Base-by-base conservation (phyloP, 2,113 vertebrate genomes). In the Cololabis saira region DNA sequence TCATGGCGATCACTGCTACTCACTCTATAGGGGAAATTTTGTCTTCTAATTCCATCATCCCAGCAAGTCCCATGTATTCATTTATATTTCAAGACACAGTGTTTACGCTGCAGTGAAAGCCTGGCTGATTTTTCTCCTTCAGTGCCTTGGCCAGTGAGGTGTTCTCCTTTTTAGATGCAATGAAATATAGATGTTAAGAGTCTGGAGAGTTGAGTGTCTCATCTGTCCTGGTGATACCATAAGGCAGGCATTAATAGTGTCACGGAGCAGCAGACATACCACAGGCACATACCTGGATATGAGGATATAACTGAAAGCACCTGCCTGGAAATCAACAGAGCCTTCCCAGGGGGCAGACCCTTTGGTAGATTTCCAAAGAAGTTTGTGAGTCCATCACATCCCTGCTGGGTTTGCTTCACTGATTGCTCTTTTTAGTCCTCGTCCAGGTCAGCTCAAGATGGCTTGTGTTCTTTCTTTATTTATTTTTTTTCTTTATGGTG, bases 171-270 rank as follows among this genome's bases (percentile, higher is more conserved):
- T 89, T 86, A 82, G 61, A 84, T 76, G 86, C 79, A 74, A 89
- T 94, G 88, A 94, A 94, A 92, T 94, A 94, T 93, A 94, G 91
- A 95, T 93, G 89, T 86, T 88, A 84, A 89, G 81, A 80, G 80
- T 88, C 87, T 90, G 83, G 90, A 90, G 86, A 93, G 86, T 81
- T 84, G 70, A 78, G 73, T 86, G 91, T 93, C 89, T 92, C 90
- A 86, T 90, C 85, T 93, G 90, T 91, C 88, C 90, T 69, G 91
- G 90, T 83, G 84, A 91, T 91, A 90, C 84, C 90, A 92, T 93
- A 91, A 93, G 89, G 91, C 88, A 93, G 73, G 78, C 90, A 92
- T 93, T 94, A 92, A 92, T 91, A 91, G 91, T 92, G 91, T 92
- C 92, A 92, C 87, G 84, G 91, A 87, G 88, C 85, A 92, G 93